Conservation (phyloP, 1,140 invertebrate genomes). For the Lethrus apterus region DNA sequence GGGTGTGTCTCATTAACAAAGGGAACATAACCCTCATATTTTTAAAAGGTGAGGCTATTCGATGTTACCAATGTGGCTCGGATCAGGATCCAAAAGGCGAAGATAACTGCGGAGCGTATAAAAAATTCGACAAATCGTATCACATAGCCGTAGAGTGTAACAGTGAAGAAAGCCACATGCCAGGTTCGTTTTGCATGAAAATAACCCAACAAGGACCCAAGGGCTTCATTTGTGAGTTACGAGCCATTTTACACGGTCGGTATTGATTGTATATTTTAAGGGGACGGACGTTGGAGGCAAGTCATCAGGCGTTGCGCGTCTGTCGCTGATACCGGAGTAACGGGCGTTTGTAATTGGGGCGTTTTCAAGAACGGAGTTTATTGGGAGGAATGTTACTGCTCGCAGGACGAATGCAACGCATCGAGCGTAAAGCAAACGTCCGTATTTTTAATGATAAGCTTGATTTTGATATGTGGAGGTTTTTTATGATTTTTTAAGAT, state of each 20-base stretch:
- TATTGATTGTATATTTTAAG: conserved; percentile 45
- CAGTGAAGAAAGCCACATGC: conserved; percentile 80
- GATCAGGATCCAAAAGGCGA: conserved; percentile 60
- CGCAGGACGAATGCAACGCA: conserved; percentile 75
- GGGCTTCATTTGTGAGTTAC: conserved; percentile 68
- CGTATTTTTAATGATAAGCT: neutral
- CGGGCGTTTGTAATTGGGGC: conserved; percentile 90
- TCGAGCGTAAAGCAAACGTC: conserved; percentile 19
- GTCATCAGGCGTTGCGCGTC: conserved; percentile 85
- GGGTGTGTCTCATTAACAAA: too few relatives aligned
- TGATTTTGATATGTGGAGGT: neutral
- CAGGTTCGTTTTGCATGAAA: conserved; percentile 92
- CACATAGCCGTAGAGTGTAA: conserved; percentile 84
- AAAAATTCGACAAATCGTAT: conserved; percentile 66
- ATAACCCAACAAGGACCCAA: conserved; percentile 78
- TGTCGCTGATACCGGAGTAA: conserved; percentile 81
- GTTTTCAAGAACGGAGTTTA: conserved; percentile 87
- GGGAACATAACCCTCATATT: too few relatives aligned
- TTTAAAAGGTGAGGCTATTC: conserved; percentile 53
- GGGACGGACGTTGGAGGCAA: conserved; percentile 89
- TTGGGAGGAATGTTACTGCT: conserved; percentile 93
- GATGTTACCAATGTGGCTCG: conserved; percentile 85
- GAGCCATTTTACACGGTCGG: neutral
- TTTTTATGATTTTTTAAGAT: conserved; percentile 2
- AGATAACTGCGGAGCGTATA: conserved; percentile 84